phyloP scores from a whole-genome alignment of 2,797 vertebrate species.

The Mus spretus region DNA sequence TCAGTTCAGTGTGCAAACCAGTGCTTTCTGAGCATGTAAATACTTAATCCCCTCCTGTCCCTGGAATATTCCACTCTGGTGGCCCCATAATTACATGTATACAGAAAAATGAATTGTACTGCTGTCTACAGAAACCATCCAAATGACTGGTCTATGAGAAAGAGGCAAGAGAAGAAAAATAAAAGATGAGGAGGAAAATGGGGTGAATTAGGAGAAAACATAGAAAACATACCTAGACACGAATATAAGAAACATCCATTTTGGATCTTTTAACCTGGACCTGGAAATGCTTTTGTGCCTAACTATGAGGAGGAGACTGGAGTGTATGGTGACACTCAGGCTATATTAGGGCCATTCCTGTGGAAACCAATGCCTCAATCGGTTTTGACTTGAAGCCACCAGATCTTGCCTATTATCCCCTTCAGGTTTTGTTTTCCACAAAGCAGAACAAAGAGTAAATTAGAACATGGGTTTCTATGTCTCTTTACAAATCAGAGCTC shows the following conservation, averaged over 20 bases:
- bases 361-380: neutral
- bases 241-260: neutral
- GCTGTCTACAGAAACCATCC: neutral
- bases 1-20: neutral
- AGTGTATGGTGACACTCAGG: neutral
- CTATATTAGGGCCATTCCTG: constrained; percentile 45
- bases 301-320: neutral
- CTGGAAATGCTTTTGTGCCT: neutral
- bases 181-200: neutral
- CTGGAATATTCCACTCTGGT: neutral
- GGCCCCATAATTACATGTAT: neutral
- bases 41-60: neutral
- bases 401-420: constrained; percentile 71
- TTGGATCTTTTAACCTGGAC: neutral
- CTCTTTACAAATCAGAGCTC: constrained; percentile 77
- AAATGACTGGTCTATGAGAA: neutral
- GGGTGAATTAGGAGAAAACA: neutral
- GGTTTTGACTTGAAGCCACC: constrained; percentile 64
- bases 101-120: neutral
- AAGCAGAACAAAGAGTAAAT: constrained; percentile 72
- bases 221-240: neutral
- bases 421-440: constrained; percentile 74
- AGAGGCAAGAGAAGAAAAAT: neutral
- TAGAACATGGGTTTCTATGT: constrained; percentile 67
- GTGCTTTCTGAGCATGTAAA: neutral